Evolutionary conservation across 2,888 invertebrate genomes (phyloP).

Genomic region (Agonopterix heracliana): DNA sequence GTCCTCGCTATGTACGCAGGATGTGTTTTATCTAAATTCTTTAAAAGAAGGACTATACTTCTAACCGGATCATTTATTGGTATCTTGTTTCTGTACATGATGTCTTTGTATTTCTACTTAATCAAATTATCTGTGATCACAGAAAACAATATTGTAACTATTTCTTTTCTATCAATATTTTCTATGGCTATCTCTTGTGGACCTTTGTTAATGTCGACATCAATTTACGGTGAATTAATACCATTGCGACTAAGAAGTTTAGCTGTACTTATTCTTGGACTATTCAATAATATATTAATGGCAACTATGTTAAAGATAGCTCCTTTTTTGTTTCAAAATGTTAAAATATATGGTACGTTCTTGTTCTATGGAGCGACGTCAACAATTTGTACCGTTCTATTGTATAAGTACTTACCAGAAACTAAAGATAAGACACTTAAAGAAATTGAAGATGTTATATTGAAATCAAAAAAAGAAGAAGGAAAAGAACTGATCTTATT

Average conservation of each 20-base stretch:
- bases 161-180: constrained; percentile 4
- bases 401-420: constrained; percentile 36
- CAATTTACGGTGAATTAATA: constrained; percentile 11
- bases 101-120: constrained; percentile 10
- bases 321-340: constrained; percentile 25
- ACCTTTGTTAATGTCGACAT: constrained; percentile 7
- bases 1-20: constrained; percentile 14
- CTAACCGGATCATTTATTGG: constrained; percentile 6
- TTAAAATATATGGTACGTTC: constrained; percentile 28
- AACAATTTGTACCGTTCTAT: constrained; percentile 13
- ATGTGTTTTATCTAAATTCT: constrained; percentile 9
- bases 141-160: constrained; percentile 24
- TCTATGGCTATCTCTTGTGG: constrained; percentile 8
- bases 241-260: constrained; percentile 10
- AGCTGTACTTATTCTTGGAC: background rate
- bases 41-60: constrained; percentile 12
- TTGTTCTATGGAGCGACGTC: constrained; percentile 23
- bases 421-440: constrained; percentile 40
- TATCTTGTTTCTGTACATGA: constrained; percentile 20
- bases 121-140: background rate
- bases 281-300: background rate
- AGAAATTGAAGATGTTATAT: constrained; percentile 26
- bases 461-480: background rate
- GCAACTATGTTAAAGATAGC: constrained; percentile 20
- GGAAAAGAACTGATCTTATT: no score